Base-by-base conservation (phyloP, 2,113 vertebrate species). In the Circaetus gallicus region DNA sequence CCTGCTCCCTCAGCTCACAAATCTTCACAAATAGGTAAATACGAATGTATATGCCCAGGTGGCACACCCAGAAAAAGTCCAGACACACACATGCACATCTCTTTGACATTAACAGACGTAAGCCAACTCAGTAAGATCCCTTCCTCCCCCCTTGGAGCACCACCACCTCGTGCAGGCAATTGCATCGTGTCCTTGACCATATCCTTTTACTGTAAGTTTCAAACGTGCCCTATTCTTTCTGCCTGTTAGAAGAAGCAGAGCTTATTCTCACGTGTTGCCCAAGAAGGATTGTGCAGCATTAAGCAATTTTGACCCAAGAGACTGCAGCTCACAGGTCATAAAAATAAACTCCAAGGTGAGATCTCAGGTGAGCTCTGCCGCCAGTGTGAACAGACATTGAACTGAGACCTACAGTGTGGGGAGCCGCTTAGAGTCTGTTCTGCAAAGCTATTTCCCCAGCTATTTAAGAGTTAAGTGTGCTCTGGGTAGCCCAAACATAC, bases 321-420 rank as follows among this genome's bases (percentile, higher is more conserved):
- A 65, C n/a, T 3, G 4, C 70, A 91, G 47, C 53, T 73, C 53
- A 53, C 43, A 21, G 38, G 32, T 61, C 50, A 50, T 76, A 61
- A 86, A 95, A 82, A 67, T 85, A 91, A 96, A 56, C 63, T 79
- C 69, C 76, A 72, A 52, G 34, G 36, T 93, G 84, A 90, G 56
- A 40, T 53, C 49, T 83, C 49, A 34, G 67, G 45, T 78, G 79
- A 92, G 66, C 67, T 59, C 34, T 77, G 36, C 58, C 31, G n/a
- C 91, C 47, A 47, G 1, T 0, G 0, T 31, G 34, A 85, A 15
- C 58, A 58, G 53, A 25, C 29, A 8, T 3, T 38, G 84, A 40
- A 42, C 53, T 77, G 45, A 49, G 17, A 42, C 52, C 40, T 82
- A 8, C 61, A 47, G 45, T 42, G 52, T 17, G 28, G 29, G 69